These are phyloP conservation scores for Lepidochitona cinerea DNA, from an alignment of 2,888 invertebrate species.

Conservation along the genomic window DNA sequence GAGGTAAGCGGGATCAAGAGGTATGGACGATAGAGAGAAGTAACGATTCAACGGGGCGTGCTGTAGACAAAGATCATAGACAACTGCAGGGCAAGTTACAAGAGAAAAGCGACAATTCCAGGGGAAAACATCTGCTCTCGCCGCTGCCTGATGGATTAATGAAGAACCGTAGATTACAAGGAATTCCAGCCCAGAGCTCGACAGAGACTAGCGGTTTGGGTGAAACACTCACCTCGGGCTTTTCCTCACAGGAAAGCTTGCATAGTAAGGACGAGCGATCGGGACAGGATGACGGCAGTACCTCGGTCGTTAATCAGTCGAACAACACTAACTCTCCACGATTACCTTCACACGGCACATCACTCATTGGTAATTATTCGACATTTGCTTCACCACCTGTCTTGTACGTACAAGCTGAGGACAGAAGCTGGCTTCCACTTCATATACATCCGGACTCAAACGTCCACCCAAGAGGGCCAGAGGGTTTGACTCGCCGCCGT, in stretches of 20 bases:
- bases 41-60: too few species aligned
- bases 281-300: neutral
- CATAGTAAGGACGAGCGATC: conserved; percentile 29
- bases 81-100: too few species aligned
- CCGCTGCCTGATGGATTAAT: conserved; percentile 34
- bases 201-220: conserved; percentile 63
- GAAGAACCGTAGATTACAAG: conserved; percentile 41
- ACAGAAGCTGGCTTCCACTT: neutral
- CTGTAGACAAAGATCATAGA: too few species aligned
- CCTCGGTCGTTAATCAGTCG: neutral
- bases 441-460: neutral
- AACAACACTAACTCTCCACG: neutral
- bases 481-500: neutral
- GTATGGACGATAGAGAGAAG: too few species aligned
- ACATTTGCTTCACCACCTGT: neutral
- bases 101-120: too few species aligned
- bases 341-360: neutral
- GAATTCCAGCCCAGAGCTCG: conserved; percentile 58
- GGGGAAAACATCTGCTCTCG: conserved; percentile 25
- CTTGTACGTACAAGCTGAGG: neutral
- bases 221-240: conserved; percentile 56
- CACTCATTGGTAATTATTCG: neutral
- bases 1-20: too few species aligned
- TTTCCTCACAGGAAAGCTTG: conserved; percentile 60
- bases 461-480: neutral